A percentile compares a stretch with the other conserved stretches of the same genome.
Evolutionary conservation across 2,888 invertebrate species (phyloP).

Genomic region (Andricus curvator): DNA sequence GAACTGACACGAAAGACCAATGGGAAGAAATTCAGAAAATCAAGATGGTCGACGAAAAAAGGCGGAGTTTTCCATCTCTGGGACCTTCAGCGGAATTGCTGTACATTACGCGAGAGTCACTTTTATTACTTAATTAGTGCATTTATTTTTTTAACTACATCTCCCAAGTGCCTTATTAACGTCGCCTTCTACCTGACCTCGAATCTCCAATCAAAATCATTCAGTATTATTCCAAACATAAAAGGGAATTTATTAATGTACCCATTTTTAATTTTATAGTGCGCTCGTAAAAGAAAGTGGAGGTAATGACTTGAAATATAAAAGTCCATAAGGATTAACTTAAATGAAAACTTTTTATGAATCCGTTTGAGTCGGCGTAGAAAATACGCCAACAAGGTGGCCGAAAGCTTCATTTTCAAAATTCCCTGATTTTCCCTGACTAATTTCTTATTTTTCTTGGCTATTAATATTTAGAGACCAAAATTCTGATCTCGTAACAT

Average conservation of each 20-base stretch:
- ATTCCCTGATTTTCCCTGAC: no score
- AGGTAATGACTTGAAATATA: neutral
- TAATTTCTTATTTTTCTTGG: no score
- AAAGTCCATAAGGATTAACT: no score
- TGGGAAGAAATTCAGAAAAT: slow-evolving; percentile 11
- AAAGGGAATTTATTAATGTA: neutral
- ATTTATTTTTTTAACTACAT: neutral
- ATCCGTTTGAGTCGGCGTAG: no score
- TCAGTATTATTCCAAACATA: neutral
- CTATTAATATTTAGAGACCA: no score
- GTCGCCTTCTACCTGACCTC: neutral
- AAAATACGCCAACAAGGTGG: no score
- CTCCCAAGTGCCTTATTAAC: neutral
- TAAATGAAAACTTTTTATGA: no score
- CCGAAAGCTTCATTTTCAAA: no score
- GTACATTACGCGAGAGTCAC: neutral
- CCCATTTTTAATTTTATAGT: neutral
- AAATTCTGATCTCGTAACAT: no score
- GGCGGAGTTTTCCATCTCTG: neutral
- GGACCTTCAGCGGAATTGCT: neutral
- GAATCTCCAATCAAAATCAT: neutral
- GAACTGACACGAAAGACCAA: neutral
- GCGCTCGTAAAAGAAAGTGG: neutral
- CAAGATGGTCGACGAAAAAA: neutral
- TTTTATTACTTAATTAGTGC: slow-evolving; percentile 5